Evolutionary conservation across 2,888 invertebrate genomes (phyloP), one percentile per base, ranked within the genome.

Genomic region (Pristionchus mayeri): DNA sequence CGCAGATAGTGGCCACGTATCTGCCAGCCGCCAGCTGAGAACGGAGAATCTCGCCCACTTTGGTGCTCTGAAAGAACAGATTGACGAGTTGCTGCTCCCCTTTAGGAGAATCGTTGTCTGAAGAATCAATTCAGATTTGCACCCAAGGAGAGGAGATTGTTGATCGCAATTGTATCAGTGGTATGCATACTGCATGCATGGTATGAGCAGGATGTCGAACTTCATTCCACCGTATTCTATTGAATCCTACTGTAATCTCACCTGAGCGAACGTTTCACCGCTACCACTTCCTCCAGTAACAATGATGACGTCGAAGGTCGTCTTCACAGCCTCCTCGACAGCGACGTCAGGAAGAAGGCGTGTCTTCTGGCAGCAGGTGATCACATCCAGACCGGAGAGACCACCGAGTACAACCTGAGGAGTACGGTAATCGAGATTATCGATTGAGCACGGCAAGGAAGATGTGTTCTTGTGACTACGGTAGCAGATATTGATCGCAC

Each of bases 1-100:
- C 98, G 94, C 99, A 99, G 87, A 99, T 98, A 13, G 98, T 98
- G 3, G 97, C 98, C 63, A 99, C 95, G 9, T 96, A 93, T 89
- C 95, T 95, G 0, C 95, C 96, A 24, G 94, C 93, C 0, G 94
- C 94, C 93, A 97, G 96, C 91, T 98, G 98, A 1, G 95, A 94
- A 91, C 95, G 95, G 40, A 99, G 93, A 13, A 98, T 90, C 13
- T 95, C 94, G 0, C 97, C 97, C 3, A 98, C 96, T n/a, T 94
- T 94, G 1, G 94, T 90, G 0, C 96, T 96, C 94, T 96, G 90
- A 60, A 93, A 93, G 27, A 13, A 44, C 27, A 78, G 60, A 27
- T n/a, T n/a, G n/a, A n/a, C n/a, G n/a, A n/a, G n/a, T n/a, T n/a
- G n/a, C n/a, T n/a, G n/a, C n/a, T n/a, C n/a, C n/a, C n/a, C n/a